Evolutionary conservation across 1,140 invertebrate genomes (phyloP), one percentile per base, ranked within the genome.

Genomic region (Bactericera cockerelli): DNA sequence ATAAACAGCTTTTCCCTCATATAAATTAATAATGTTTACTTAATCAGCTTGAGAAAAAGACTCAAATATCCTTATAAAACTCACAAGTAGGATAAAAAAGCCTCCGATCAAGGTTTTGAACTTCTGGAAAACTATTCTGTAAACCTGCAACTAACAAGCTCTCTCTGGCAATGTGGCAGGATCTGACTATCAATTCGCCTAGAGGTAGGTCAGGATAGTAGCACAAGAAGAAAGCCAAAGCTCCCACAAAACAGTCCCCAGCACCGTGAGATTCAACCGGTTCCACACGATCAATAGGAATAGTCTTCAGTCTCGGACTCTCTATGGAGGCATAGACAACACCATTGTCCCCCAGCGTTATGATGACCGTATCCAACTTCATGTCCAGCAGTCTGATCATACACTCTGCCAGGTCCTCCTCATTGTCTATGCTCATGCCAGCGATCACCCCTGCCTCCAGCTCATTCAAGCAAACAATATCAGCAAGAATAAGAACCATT

Each of bases 391-490:
- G 65, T 54, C 58, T 64, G 54, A 67, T 56, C 0, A 70, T 68
- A 16, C 75, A 75, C 31, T 54, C 36, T 54, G 63, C 59, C 1
- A 58, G 59, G 21, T 60, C 55, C 11, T 62, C 56, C 1, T 71
- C 36, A 26, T 65, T 69, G 10, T 70, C 64, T 6, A 77, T 70
- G 21, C 68, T 56, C 49, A 79, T 67, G 49, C 79, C 79, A 3
- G 81, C 83, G 65, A 92, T 79, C 54, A 87, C 68, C 63, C 71
- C 68, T 69, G 86, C 86, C 76, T 97, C 93, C 33, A 77, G 78
- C 75, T 96, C 91, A 76, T 97, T 97, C 0, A 93, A 81, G 76
- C 91, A 94, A 64, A 96, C 80, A 66, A 94, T 86, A 64, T 85
- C 82, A 63, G 82, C 81, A 33, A 82, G 66, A 64, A 74, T 68